Percentiles rank a stretch among this genome's conserved stretches.
These are phyloP conservation scores for Holacanthus passer DNA, from an alignment of 2,113 vertebrate genomes.

Conservation along the genomic window DNA sequence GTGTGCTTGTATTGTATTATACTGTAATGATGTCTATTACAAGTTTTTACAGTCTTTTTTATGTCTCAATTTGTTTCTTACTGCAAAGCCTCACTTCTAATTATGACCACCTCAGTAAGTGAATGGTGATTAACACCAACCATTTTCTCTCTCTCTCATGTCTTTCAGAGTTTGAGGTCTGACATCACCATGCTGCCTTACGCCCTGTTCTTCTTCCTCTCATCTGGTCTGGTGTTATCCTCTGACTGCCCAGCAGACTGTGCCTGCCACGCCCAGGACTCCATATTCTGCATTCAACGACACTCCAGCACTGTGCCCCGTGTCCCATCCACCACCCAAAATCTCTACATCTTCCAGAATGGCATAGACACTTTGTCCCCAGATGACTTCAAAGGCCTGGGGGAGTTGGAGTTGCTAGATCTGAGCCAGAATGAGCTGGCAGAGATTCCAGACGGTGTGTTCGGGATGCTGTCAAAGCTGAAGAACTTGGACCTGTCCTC, in stretches of 20 bases:
- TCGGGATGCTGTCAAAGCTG: conserved; percentile 87
- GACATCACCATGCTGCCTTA: conserved; percentile 68
- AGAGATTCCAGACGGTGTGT: conserved; percentile 87
- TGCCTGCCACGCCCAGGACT: conserved; percentile 6
- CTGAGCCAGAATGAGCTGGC: conserved; percentile 91
- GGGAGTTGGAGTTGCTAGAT: conserved; percentile 87
- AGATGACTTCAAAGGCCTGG: conserved; percentile 87
- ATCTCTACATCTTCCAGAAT: conserved; percentile 90
- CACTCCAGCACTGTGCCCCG: conserved; percentile 80
- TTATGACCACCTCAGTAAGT: background rate
- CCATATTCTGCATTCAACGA: conserved; percentile 78
- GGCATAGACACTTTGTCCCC: conserved; percentile 83
- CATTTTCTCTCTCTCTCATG: conserved; percentile 19
- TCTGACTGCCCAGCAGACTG: conserved; percentile 80
- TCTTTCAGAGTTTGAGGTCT: conserved; percentile 64
- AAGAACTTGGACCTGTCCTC: conserved; percentile 92
- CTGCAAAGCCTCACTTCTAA: background rate
- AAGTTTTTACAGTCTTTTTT: background rate
- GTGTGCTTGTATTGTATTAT: background rate
- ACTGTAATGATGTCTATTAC: background rate
- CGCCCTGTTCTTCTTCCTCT: conserved; percentile 67
- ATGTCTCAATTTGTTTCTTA: background rate
- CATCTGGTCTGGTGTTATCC: conserved; percentile 54
- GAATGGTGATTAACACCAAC: conserved; percentile 12
- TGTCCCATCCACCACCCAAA: conserved; percentile 83